Evolutionary conservation across 2,797 vertebrate genomes (phyloP).

Genomic region (Taeniopygia guttata): DNA sequence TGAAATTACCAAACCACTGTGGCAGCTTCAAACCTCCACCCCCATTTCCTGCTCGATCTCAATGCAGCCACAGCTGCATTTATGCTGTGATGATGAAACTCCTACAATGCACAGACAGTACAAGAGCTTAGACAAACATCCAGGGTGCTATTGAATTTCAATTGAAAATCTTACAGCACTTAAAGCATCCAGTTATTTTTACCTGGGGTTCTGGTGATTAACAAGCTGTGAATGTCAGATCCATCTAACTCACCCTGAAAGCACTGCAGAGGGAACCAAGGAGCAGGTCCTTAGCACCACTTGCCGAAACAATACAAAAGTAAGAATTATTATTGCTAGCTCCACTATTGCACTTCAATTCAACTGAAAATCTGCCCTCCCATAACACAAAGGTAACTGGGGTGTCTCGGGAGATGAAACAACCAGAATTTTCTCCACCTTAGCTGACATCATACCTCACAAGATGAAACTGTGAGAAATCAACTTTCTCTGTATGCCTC

Average conservation of each 20-base stretch:
- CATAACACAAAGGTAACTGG: constrained; percentile 35
- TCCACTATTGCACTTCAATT: neutral
- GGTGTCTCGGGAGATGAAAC: constrained; percentile 28
- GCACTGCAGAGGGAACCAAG: neutral
- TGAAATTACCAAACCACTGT: neutral
- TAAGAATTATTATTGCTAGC: constrained; percentile 44
- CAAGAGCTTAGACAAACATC: constrained; percentile 18
- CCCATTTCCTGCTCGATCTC: neutral
- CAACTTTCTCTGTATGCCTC: constrained; percentile 37
- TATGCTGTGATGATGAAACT: neutral
- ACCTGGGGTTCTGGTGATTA: constrained; percentile 47
- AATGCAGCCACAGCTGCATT: accelerated
- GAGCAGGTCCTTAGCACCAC: constrained; percentile 23
- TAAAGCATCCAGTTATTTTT: constrained; percentile 37
- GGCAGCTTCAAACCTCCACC: neutral
- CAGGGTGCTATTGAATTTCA: constrained; percentile 35
- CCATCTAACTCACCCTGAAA: constrained; percentile 24
- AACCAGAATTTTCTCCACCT: constrained; percentile 1
- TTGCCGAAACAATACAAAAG: constrained; percentile 41
- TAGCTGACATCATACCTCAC: neutral
- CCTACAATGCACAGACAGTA: neutral
- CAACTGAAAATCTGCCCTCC: constrained; percentile 23
- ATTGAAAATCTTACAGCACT: constrained; percentile 37
- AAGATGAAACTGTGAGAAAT: constrained; percentile 7
- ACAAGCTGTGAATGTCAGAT: constrained; percentile 37